phyloP scores from a whole-genome alignment of 2,888 invertebrate species.

The Pteria penguin region DNA sequence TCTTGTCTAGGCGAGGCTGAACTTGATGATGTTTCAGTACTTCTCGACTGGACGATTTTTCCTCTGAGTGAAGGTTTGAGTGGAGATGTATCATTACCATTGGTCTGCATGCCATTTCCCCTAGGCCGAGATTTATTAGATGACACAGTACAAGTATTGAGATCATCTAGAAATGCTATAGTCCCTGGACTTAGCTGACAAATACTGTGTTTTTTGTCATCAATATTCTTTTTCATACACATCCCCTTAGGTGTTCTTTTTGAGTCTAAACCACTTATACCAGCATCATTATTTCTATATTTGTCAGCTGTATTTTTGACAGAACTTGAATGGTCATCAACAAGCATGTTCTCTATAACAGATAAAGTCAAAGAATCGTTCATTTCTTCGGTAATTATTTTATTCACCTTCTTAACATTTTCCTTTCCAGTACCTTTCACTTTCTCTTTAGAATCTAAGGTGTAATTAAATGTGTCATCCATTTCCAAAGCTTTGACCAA shows the following conservation, averaged over 20 bases:
- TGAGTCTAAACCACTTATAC: neutral
- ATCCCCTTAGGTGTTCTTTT: too few relatives aligned
- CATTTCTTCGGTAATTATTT: slow-evolving; percentile 38
- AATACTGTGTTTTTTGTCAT: neutral
- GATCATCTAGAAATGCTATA: slow-evolving; percentile 36
- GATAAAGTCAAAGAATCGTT: slow-evolving; percentile 69
- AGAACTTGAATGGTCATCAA: slow-evolving; percentile 31
- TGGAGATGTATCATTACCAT: too few relatives aligned
- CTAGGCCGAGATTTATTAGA: slow-evolving; percentile 1
- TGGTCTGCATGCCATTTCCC: too few relatives aligned
- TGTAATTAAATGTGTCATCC: slow-evolving; percentile 62
- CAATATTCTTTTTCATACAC: neutral
- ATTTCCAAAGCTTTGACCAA: slow-evolving; percentile 84
- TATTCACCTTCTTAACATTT: neutral
- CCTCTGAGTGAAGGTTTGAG: too few relatives aligned
- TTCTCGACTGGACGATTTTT: too few relatives aligned
- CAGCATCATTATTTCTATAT: neutral
- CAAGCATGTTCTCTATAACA: slow-evolving; percentile 65
- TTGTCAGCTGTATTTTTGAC: slow-evolving; percentile 4
- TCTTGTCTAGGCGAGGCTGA: too few relatives aligned
- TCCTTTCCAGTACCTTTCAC: neutral
- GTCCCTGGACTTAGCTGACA: slow-evolving; percentile 43
- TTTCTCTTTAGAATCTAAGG: neutral
- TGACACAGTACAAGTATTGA: slow-evolving; percentile 13
- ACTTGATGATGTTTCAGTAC: too few relatives aligned